Base-by-base conservation (phyloP, 2,797 vertebrate genomes). In the Argya squamiceps region DNA sequence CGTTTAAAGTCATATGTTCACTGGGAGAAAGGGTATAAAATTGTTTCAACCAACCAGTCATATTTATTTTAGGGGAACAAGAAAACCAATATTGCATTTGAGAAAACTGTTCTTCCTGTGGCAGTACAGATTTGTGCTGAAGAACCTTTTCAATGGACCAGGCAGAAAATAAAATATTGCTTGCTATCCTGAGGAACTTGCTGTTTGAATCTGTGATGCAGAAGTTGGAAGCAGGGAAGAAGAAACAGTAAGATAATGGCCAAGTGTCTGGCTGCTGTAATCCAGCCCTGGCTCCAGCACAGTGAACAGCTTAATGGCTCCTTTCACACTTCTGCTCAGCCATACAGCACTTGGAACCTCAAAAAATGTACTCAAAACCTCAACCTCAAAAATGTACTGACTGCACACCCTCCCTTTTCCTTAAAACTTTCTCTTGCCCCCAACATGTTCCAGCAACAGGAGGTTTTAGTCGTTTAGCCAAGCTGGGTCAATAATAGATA, bases 281-380 rank as follows among this genome's bases (percentile, higher is more conserved):
- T 63, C 69, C 53, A 88, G 58, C 71, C n/a, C 55, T 65, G 62
- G 53, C 62, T 96, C 16, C 17, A 10, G 29, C 29, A 37, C 1
- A 1, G 53, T 44, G 34, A 74, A 20, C 2, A 13, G 23, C 19
- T 93, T 88, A 92, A 88, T 77, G 84, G 43, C 36, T 83, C 24
- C 81, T 91, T 94, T 94, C 78, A 92, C 84, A 37, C 65, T 65
- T 85, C 70, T 93, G 18, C 71, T 89, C 41, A 47, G 44, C 47
- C 58, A 23, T 27, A 53, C 0, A 1, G 58, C 39, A 47, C 62
- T 81, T 64, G 50, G 84, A 90, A 88, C 41, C 52, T 67, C 74
- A 67, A 73, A 60, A 84, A 60, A 90, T 37, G 36, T 59, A 11
- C 53, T 73, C 23, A 75, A 75, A 86, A 17, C 58, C n/a, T 41